Evolutionary conservation across 2,888 invertebrate species (phyloP), one percentile per base, ranked within the genome.

Genomic region (Invenusta paracnida): DNA sequence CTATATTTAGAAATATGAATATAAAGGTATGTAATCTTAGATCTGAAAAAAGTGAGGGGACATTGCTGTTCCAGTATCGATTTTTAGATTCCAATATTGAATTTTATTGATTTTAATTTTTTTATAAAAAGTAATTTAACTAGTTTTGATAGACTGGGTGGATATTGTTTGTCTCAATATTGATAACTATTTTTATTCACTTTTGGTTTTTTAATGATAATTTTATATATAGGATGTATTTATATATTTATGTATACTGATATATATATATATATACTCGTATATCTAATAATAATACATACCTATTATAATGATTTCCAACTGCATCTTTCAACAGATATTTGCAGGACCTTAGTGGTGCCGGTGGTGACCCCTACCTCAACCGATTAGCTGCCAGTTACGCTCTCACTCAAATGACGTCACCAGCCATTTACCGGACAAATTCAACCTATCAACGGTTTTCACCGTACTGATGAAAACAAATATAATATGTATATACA

Each of bases 401-500:
- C 17, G 48, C 5, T 11, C 48, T 48, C 48, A 48, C 48, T 11
- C 5, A 5, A 48, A 5, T 48, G 48, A 79, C 13, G 5, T 29
- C 82, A 82, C 82, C 82, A 25, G 82, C 82, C 82, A 29, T 82
- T 25, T 82, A 82, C 82, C 25, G 82, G 82, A 82, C 82, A n/a
- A 82, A 82, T 82, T 82, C 82, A 29, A 82, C 82, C 27, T 82
- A 82, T 82, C 82, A 82, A n/a, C 13, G 82, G n/a, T 82, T 82
- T 29, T 82, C 82, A 11, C 82, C 82, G 11, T 82, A 82, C 30
- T 82, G 82, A 82, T 2, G 5, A 48, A 11, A 48, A 11, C 48
- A 48, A 5, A 5, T 11, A 5, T 48, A 11, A 5, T 48, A 48
- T 48, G 17, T 17, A 48, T 48, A 48, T 11, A 11, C 48, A 17